Percentiles rank a stretch among this genome's conserved stretches.
Conservation (phyloP, 2,113 vertebrate species). For the Cynoglossus semilaevis region DNA sequence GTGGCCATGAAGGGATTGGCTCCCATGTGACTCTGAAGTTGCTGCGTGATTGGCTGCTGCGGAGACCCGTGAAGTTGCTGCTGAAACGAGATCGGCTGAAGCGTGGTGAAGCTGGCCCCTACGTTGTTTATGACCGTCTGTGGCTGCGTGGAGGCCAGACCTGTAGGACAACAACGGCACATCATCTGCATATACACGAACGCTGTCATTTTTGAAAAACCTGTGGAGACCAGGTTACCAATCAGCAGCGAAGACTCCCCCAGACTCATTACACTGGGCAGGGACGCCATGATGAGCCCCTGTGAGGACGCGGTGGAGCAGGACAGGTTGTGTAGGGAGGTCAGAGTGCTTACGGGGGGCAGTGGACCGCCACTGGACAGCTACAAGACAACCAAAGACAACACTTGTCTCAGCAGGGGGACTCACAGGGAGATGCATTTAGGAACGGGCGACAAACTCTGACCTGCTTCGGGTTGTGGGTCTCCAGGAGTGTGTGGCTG, state of each 20-base stretch:
- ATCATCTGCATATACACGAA: too few species aligned
- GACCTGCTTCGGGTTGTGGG: slow-evolving; percentile 86
- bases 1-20: slow-evolving; percentile 96
- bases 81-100: slow-evolving; percentile 96
- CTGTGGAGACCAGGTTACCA: slow-evolving; percentile 58
- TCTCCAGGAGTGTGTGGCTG: slow-evolving; percentile 87
- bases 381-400: slow-evolving; percentile 65
- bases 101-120: slow-evolving; percentile 90
- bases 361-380: slow-evolving; percentile 87
- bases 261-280: slow-evolving; percentile 94
- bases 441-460: slow-evolving; percentile 9
- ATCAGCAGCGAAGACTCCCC: slow-evolving; percentile 94
- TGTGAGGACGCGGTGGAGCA: slow-evolving; percentile 83
- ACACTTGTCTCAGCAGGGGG: slow-evolving; percentile 3
- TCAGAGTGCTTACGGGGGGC: slow-evolving; percentile 96
- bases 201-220: too few species aligned
- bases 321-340: slow-evolving; percentile 89
- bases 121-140: slow-evolving; percentile 96
- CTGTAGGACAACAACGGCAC: slow-evolving; percentile 65
- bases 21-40: slow-evolving; percentile 88
- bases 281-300: slow-evolving; percentile 95
- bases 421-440: neutral
- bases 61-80: slow-evolving; percentile 89
- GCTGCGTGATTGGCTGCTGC: slow-evolving; percentile 88
- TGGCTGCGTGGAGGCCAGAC: slow-evolving; percentile 87